These are phyloP conservation scores for Terrapene triunguis DNA, from an alignment of 2,113 vertebrate genomes.

Conservation along the genomic window DNA sequence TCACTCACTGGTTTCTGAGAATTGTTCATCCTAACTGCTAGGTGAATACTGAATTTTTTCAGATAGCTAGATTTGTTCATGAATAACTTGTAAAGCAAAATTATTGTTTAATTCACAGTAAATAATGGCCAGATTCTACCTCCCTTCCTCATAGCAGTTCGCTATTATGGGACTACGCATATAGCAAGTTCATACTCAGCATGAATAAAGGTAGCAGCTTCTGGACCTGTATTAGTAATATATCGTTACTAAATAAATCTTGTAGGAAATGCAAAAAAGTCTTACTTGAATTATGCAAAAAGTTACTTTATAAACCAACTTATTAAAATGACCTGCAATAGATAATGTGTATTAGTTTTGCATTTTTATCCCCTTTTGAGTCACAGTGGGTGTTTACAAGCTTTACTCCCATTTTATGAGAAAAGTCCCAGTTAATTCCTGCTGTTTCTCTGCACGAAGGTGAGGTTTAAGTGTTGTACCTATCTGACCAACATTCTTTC, in stretches of 20 bases:
- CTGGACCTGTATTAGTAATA: background rate
- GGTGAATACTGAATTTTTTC: slow-evolving; percentile 74
- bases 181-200: background rate
- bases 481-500: background rate
- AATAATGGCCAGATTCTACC: slow-evolving; percentile 73
- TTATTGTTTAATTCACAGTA: slow-evolving; percentile 68
- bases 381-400: background rate
- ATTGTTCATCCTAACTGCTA: slow-evolving; percentile 77
- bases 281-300: slow-evolving; percentile 49
- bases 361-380: background rate
- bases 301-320: background rate
- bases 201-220: background rate
- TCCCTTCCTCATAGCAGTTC: background rate
- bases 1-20: slow-evolving; percentile 75
- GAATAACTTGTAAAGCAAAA: slow-evolving; percentile 67
- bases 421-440: background rate
- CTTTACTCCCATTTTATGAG: background rate
- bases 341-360: slow-evolving; percentile 28
- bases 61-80: slow-evolving; percentile 76
- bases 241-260: slow-evolving; percentile 28
- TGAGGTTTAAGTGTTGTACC: background rate
- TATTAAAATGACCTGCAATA: background rate
- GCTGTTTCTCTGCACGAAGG: background rate
- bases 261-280: slow-evolving; percentile 56
- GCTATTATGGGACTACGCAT: background rate